Conservation (phyloP, 1,140 invertebrate genomes). For the Ptiloglossa arizonensis region DNA sequence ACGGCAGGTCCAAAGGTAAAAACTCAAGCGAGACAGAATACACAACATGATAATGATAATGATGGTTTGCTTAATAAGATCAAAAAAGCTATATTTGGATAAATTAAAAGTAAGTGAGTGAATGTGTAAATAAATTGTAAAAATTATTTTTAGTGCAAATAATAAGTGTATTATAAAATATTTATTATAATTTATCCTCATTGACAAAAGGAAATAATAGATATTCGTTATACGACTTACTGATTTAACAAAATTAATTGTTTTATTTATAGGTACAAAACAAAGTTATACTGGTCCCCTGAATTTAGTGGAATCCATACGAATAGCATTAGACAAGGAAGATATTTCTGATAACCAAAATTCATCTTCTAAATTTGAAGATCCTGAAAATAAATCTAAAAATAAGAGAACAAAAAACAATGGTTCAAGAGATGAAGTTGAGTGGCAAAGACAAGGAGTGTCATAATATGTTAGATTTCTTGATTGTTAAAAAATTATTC, state of each 20-base stretch:
- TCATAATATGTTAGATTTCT: conserved; percentile 66
- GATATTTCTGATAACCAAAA: conserved; percentile 3
- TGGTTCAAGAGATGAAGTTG: conserved; percentile 39
- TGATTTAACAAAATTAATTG: not conserved
- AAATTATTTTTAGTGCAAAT: not conserved
- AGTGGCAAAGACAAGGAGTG: conserved; percentile 75
- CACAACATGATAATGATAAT: conserved; percentile 67
- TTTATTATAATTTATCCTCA: not conserved
- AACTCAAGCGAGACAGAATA: conserved; percentile 81
- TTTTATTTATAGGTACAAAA: conserved; percentile 83
- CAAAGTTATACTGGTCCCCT: conserved; percentile 83
- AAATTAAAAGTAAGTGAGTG: conserved; percentile 68
- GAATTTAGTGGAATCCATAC: conserved; percentile 84
- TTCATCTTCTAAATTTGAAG: conserved; percentile 19
- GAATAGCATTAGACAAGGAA: conserved; percentile 83
- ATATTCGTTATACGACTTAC: not conserved
- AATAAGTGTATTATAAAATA: not conserved
- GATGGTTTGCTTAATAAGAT: conserved; percentile 84
- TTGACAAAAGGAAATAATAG: not conserved
- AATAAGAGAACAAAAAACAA: not conserved
- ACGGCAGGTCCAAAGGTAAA: conserved; percentile 80
- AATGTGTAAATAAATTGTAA: not conserved
- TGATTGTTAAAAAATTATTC: conserved; percentile 1
- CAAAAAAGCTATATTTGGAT: conserved; percentile 86
- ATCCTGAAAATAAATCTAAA: conserved; percentile 61